Evolutionary conservation across 1,140 invertebrate species (phyloP), one percentile per base, ranked within the genome.

Genomic region (Bombyx mandarina): DNA sequence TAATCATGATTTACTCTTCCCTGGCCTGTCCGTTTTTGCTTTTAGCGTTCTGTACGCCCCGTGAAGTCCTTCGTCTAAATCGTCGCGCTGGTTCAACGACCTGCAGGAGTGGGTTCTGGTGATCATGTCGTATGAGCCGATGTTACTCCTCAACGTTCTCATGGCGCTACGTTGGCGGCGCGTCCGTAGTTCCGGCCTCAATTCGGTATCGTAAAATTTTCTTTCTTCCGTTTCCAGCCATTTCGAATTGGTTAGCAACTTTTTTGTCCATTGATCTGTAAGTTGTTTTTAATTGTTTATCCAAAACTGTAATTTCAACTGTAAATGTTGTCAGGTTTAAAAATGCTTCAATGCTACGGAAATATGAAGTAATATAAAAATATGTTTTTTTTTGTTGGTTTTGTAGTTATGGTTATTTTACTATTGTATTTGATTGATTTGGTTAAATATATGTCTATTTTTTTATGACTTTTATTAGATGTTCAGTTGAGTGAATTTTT

Each of bases 221-320:
- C 72, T 60, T 53, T 84, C 79, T 54, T 86, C 79, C 22, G 61
- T 50, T 59, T 82, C 75, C 5, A 86, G 68, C 81, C 81, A 86
- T 72, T 79, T 82, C 52, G 82, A 75, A 54, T 82, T 84, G 1
- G 67, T 61, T 9, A 86, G 63, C 0, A 86, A 68, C 56, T 86
- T 84, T 43, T 84, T 84, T 44, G 82, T 86, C 82, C 82, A 86
- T 80, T 86, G 79, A 47, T 86, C 82, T 86, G 76, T 43, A 35
- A 35, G 26, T 35, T 35, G 26, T 35, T 35, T 35, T 35, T 35
- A 35, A 35, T 35, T 35, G 26, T 35, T 35, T 35, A 35, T 35
- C 26, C 26, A 35, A 35, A 35, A 35, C 26, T 35, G 26, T 35
- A 35, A 35, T 5, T 35, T 35, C 26, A 35, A 35, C 1, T 35